Percentiles rank a stretch among this genome's conserved stretches.
Evolutionary conservation across 2,888 invertebrate species (phyloP).

Genomic region (Lasioglossum vierecki): DNA sequence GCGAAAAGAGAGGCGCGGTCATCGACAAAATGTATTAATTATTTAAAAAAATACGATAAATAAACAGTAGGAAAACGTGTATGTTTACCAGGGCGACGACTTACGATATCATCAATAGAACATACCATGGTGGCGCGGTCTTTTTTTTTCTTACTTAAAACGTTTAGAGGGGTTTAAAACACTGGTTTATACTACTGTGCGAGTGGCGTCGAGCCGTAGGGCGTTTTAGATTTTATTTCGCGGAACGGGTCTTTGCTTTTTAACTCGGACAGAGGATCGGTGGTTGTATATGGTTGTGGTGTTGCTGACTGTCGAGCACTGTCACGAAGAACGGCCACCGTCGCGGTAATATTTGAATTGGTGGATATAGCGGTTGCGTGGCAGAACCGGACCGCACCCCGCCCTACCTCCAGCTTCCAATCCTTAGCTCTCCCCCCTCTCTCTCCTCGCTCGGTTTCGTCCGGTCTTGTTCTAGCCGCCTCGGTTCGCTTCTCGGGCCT

Average conservation of each 20-base stretch:
- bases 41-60: constrained; percentile 68
- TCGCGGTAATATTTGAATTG: constrained; percentile 80
- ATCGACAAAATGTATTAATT: not conserved
- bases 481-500: constrained; percentile 42
- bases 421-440: constrained; percentile 51
- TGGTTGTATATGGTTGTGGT: constrained; percentile 23
- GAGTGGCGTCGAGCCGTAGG: not conserved
- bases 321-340: constrained; percentile 62
- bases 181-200: constrained; percentile 35
- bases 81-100: constrained; percentile 83
- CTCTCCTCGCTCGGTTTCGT: constrained; percentile 19
- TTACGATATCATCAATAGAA: constrained; percentile 84
- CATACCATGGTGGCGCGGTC: constrained; percentile 82
- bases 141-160: constrained; percentile 49
- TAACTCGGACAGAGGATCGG: not conserved
- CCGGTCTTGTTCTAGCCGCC: constrained; percentile 7
- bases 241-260: not conserved
- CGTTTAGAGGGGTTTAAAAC: constrained; percentile 41
- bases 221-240: not conserved
- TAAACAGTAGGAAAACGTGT: constrained; percentile 72
- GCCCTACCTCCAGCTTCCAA: constrained; percentile 74
- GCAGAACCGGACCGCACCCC: constrained; percentile 65
- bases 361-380: constrained; percentile 82
- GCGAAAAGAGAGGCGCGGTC: constrained; percentile 30
- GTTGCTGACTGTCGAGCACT: constrained; percentile 58